These are phyloP conservation scores for Porites lobata DNA, from an alignment of 92 coral and sea anemone species.

Conservation along the genomic window DNA sequence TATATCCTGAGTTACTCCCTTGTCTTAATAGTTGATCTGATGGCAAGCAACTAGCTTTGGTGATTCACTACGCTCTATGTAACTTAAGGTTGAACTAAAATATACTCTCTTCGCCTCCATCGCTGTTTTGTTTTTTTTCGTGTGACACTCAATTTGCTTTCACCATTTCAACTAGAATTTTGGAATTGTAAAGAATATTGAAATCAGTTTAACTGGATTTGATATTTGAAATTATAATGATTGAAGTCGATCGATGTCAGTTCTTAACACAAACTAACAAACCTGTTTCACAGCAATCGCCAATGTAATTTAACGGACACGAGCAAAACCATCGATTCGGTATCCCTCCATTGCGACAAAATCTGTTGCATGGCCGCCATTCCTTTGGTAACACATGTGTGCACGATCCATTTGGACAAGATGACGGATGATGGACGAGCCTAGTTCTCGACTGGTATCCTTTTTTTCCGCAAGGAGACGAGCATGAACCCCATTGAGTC, in stretches of 20 bases:
- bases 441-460: constrained; percentile 41
- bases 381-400: not conserved
- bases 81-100: no score
- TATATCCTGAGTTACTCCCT: no score
- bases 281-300: constrained; percentile 61
- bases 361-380: constrained; percentile 49
- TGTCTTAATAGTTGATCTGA: no score
- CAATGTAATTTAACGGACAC: constrained; percentile 52
- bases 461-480: constrained; percentile 32
- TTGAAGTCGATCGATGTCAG: no score
- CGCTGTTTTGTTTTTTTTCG: no score
- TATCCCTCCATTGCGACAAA: constrained; percentile 64
- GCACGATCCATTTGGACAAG: constrained; percentile 18
- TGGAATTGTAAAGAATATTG: not conserved
- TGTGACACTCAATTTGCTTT: not conserved
- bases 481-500: constrained; percentile 31
- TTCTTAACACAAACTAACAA: not conserved
- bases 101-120: no score
- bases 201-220: no score
- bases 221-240: not conserved
- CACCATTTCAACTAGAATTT: not conserved
- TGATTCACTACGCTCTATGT: no score
- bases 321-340: constrained; percentile 37
- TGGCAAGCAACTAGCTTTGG: no score
- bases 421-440: constrained; percentile 4